These are phyloP conservation scores for Cylas formicarius DNA, from an alignment of 1,140 invertebrate genomes.

Conservation along the genomic window DNA sequence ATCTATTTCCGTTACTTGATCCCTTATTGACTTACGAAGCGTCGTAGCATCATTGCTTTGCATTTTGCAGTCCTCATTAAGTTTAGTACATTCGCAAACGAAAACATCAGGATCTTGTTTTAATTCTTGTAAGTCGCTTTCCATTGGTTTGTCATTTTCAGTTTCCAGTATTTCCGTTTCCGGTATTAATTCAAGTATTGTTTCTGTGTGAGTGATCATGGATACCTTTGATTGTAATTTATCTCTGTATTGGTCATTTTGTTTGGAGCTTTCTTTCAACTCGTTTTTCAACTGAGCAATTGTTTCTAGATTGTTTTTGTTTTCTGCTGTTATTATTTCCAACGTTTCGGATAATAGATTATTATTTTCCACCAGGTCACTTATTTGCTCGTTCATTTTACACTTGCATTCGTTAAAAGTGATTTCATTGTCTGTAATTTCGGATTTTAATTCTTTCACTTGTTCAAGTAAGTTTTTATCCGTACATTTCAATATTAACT, in stretches of 20 bases:
- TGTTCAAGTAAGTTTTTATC: too few relatives aligned
- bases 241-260: too few relatives aligned
- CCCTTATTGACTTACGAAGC: neutral
- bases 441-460: neutral
- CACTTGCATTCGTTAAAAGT: conserved; percentile 3
- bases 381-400: conserved; percentile 3
- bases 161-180: too few relatives aligned
- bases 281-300: conserved; percentile 3
- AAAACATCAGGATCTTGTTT: neutral
- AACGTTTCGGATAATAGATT: conserved; percentile 6
- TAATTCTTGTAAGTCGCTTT: neutral
- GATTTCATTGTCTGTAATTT: neutral
- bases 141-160: conserved; percentile 1
- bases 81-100: neutral
- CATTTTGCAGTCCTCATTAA: neutral
- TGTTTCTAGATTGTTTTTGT: conserved; percentile 13
- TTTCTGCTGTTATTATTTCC: conserved; percentile 5
- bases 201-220: too few relatives aligned
- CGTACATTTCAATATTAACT: too few relatives aligned
- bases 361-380: conserved; percentile 7
- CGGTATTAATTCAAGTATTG: too few relatives aligned
- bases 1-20: neutral
- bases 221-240: too few relatives aligned
- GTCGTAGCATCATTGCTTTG: neutral
- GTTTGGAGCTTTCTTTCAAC: too few relatives aligned